Conservation (phyloP, 2,113 vertebrate species). For the Seriola quinqueradiata region DNA sequence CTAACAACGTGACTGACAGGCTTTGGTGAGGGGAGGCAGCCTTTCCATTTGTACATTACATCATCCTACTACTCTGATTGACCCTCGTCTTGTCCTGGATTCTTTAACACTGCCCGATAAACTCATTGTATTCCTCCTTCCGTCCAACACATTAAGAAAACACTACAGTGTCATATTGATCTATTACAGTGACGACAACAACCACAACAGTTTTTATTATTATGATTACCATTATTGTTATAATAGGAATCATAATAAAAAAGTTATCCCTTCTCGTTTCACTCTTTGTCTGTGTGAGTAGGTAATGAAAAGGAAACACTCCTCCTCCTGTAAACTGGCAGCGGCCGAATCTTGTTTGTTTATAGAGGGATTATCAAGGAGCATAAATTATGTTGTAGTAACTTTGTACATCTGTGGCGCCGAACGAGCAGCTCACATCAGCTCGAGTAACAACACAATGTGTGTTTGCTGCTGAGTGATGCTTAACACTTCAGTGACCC, state of each 20-base stretch:
- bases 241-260: constrained; percentile 39
- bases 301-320: constrained; percentile 9
- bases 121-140: not conserved
- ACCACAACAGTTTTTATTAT: constrained; percentile 20
- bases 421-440: constrained; percentile 13
- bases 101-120: constrained; percentile 1
- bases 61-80: constrained; percentile 1
- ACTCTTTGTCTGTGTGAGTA: constrained; percentile 16
- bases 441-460: not conserved
- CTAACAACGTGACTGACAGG: constrained; percentile 41
- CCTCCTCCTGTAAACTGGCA: constrained; percentile 26
- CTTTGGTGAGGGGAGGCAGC: constrained; percentile 45
- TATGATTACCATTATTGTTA: constrained; percentile 37
- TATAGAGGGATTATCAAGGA: constrained; percentile 27
- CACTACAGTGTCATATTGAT: constrained; percentile 38
- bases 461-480: constrained; percentile 15
- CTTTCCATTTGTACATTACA: constrained; percentile 40
- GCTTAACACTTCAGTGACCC: constrained; percentile 8
- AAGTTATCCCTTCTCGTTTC: constrained; percentile 27
- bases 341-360: constrained; percentile 14
- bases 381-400: not conserved
- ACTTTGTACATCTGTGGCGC: constrained; percentile 21
- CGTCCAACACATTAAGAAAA: constrained; percentile 20
- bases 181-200: constrained; percentile 30
- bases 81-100: not conserved